A percentile compares a stretch with the other conserved stretches of the same genome.
Evolutionary conservation across 2,888 invertebrate genomes (phyloP).

Genomic region (Mylabris sibirica): DNA sequence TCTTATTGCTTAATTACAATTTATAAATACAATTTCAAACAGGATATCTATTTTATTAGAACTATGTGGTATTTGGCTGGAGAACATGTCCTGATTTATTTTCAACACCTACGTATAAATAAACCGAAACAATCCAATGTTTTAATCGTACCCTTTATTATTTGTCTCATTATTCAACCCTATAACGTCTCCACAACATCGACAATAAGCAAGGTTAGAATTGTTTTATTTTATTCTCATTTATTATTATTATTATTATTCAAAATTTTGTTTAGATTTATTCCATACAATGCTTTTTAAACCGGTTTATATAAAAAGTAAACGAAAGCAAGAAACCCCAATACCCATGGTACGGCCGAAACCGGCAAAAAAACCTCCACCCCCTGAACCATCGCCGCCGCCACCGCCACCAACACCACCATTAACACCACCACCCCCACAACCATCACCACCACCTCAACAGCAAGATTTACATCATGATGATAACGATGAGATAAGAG

Average conservation of each 20-base stretch:
- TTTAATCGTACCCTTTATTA: not conserved
- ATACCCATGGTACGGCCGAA: constrained; percentile 47
- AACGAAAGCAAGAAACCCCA: constrained; percentile 48
- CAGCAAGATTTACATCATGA: not conserved
- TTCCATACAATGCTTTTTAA: constrained; percentile 46
- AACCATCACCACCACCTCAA: constrained; percentile 18
- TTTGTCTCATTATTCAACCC: not conserved
- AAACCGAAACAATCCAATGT: not conserved
- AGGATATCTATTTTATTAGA: constrained; percentile 10
- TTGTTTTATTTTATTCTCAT: not conserved
- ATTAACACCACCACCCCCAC: constrained; percentile 34
- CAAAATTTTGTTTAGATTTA: not conserved
- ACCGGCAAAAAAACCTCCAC: constrained; percentile 33
- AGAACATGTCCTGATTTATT: constrained; percentile 7
- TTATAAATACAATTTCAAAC: constrained; percentile 4
- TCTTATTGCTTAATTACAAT: not conserved
- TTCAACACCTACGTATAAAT: constrained; percentile 11
- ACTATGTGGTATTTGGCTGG: constrained; percentile 8
- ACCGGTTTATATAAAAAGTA: constrained; percentile 52
- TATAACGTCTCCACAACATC: not conserved
- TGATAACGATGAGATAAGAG: constrained; percentile 29
- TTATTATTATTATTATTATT: not conserved
- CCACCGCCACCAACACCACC: constrained; percentile 28
- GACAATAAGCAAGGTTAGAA: not conserved
- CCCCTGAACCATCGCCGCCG: constrained; percentile 40